Evolutionary conservation across 2,113 vertebrate genomes (phyloP), one percentile per base, ranked within the genome.

Genomic region (Silurus meridionalis): DNA sequence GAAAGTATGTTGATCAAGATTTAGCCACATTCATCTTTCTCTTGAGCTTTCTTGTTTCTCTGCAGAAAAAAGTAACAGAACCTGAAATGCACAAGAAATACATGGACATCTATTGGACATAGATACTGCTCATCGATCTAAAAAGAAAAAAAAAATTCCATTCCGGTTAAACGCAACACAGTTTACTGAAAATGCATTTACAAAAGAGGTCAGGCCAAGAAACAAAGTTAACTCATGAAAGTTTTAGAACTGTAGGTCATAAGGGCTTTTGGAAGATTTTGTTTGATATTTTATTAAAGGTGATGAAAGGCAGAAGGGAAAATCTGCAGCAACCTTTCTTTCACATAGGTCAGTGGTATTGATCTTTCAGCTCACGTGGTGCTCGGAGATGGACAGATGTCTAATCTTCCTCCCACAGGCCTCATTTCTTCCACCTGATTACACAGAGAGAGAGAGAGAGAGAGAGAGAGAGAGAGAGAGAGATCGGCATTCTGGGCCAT

Each of bases 351-450:
- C 75, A 83, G 67, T 84, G 19, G 1, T 88, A 93, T 93, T 90
- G 94, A 94, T 92, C 88, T 85, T 66, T 88, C 25, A 87, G 85
- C 85, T 86, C 15, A 25, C 58, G 52, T 85, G 83, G 60, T 74
- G 28, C 63, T 23, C 48, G 84, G 82, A 90, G 91, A 94, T 85
- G 21, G 93, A 93, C 91, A 88, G 89, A 79, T 83, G 80, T 61
- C 85, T 87, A 58, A 64, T 66, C 88, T 82, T 19, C 83, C 72
- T 89, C 92, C 87, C 89, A 37, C 14, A 89, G 86, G 90, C 46
- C 80, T 46, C 61, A 50, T 89, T 85, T 61, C 64, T 86, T 84
- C 69, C 74, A 83, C 82, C 86, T 88, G 79, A 90, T 88, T 84
- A 85, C 69, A 89, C 80, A 82, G 28, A 72, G 84, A 81, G 61